These are phyloP conservation scores for Zosterops lateralis DNA, from an alignment of 2,113 vertebrate genomes.

Conservation along the genomic window DNA sequence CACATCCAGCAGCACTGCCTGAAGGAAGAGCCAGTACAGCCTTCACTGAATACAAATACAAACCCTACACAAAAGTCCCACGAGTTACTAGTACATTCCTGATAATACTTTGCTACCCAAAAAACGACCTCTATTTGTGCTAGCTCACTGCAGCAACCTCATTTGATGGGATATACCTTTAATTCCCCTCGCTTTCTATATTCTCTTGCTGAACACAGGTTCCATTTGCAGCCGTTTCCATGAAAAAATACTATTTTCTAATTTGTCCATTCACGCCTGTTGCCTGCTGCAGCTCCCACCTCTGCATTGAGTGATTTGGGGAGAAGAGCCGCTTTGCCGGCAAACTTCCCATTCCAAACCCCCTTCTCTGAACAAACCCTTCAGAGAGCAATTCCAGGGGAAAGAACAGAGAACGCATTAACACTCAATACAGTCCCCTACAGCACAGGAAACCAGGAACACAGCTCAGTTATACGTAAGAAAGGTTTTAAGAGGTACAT, in stretches of 20 bases:
- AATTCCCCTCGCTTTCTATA: neutral
- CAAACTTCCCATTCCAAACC: neutral
- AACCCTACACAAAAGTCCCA: neutral
- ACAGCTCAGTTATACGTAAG: accelerated
- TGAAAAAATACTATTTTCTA: neutral
- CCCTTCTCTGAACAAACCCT: neutral
- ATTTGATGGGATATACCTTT: neutral
- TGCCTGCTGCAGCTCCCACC: neutral
- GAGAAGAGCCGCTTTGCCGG: neutral
- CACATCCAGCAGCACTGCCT: neutral
- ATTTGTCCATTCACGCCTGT: neutral
- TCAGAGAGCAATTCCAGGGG: neutral
- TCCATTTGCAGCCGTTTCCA: accelerated
- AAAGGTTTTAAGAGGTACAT: neutral
- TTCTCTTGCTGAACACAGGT: neutral
- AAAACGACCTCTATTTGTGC: accelerated
- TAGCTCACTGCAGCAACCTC: neutral
- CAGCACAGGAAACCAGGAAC: neutral
- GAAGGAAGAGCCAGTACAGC: neutral
- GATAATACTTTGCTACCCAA: neutral
- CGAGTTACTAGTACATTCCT: neutral
- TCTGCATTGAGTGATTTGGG: neutral
- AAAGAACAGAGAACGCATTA: neutral
- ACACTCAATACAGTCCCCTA: accelerated
- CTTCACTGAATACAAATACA: neutral